Evolutionary conservation across 2,888 invertebrate genomes (phyloP).

Genomic region (Laothoe populi): DNA sequence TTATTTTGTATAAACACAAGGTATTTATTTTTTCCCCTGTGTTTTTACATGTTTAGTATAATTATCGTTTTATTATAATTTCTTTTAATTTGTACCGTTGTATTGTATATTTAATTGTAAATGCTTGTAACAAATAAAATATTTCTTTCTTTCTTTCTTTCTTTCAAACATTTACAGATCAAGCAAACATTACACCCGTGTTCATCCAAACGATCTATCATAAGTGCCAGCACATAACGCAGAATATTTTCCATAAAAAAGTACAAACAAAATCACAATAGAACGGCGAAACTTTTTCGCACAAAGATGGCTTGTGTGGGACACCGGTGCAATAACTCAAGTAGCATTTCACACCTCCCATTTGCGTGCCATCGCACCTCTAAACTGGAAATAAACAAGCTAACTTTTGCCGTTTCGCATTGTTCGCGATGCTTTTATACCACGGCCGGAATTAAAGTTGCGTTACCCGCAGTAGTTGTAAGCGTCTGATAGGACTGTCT

Average conservation of each 20-base stretch:
- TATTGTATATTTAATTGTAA: too few relatives aligned
- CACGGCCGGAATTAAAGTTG: constrained; percentile 13
- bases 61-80: too few relatives aligned
- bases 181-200: neutral
- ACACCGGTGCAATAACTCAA: constrained; percentile 53
- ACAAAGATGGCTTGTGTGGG: constrained; percentile 20
- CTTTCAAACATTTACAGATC: too few relatives aligned
- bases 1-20: too few relatives aligned
- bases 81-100: too few relatives aligned
- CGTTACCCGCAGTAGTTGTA: neutral
- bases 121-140: too few relatives aligned
- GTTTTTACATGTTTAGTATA: too few relatives aligned
- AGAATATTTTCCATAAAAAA: neutral
- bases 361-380: constrained; percentile 62
- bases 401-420: constrained; percentile 72
- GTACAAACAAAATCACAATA: constrained; percentile 16
- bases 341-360: constrained; percentile 61
- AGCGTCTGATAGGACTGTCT: neutral
- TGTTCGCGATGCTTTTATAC: constrained; percentile 45
- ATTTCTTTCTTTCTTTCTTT: too few relatives aligned
- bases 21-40: too few relatives aligned
- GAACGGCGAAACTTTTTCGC: constrained; percentile 12
- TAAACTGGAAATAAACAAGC: constrained; percentile 72
- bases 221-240: neutral
- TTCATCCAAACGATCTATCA: neutral